Evolutionary conservation across 2,888 invertebrate genomes (phyloP).

Genomic region (Nyleta sp.): DNA sequence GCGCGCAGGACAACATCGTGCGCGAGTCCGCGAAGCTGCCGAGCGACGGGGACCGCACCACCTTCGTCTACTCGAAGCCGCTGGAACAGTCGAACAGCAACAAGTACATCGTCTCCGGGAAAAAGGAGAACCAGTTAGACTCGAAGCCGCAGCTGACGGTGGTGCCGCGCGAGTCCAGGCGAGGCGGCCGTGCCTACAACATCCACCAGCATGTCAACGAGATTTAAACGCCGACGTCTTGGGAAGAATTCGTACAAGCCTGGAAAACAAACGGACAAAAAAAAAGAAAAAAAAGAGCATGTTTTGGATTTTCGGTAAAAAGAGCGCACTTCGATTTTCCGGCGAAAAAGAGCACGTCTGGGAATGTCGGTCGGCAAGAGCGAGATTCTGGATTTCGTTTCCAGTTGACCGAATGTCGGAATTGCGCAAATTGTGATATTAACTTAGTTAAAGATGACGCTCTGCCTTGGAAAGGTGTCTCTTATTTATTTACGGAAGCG

Average conservation of each 20-base stretch:
- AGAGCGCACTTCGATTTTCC: too few relatives aligned
- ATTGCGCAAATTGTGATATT: slow-evolving; percentile 38
- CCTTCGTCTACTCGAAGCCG: slow-evolving; percentile 76
- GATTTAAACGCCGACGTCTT: slow-evolving; percentile 68
- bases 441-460: neutral
- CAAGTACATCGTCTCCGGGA: slow-evolving; percentile 21
- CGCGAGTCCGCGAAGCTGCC: slow-evolving; percentile 78
- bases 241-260: slow-evolving; percentile 31
- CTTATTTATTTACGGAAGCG: neutral
- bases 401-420: neutral
- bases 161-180: slow-evolving; percentile 78
- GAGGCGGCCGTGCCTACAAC: slow-evolving; percentile 80
- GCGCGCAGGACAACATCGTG: slow-evolving; percentile 79
- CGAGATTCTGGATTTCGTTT: too few relatives aligned
- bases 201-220: slow-evolving; percentile 81
- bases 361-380: too few relatives aligned
- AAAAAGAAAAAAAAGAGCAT: too few relatives aligned
- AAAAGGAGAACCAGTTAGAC: slow-evolving; percentile 53
- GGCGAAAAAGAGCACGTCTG: too few relatives aligned
- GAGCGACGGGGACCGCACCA: slow-evolving; percentile 73
- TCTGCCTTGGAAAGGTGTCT: neutral
- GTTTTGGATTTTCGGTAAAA: neutral
- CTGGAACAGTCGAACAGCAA: slow-evolving; percentile 20
- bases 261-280: neutral
- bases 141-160: slow-evolving; percentile 71